Conservation (phyloP, 2,113 vertebrate genomes). For the Pedetes capensis region DNA sequence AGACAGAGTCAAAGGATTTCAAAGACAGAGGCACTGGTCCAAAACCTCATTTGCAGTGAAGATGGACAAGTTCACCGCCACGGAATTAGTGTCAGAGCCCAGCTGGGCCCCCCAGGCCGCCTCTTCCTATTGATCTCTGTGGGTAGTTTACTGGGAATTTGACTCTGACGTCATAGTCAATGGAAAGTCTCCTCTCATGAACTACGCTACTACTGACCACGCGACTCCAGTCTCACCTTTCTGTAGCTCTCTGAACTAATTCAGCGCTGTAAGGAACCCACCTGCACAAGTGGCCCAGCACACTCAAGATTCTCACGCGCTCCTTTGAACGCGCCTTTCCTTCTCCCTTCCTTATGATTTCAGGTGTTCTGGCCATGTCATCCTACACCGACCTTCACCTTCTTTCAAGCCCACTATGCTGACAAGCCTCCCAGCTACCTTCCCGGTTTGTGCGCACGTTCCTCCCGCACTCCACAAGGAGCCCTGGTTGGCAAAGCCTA, state of each 20-base stretch:
- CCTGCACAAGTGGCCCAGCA: too few species aligned
- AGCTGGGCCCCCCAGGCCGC: too few species aligned
- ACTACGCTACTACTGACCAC: not conserved
- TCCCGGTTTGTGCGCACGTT: too few species aligned
- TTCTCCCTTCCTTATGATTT: not conserved
- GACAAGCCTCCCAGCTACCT: too few species aligned
- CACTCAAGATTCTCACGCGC: not conserved
- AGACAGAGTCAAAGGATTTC: not conserved
- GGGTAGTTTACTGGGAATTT: too few species aligned
- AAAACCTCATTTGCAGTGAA: not conserved
- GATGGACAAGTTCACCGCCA: too few species aligned
- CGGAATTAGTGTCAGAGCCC: not conserved
- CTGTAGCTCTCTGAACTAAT: not conserved
- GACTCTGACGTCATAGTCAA: not conserved
- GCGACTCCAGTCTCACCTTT: too few species aligned
- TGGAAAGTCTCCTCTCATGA: not conserved
- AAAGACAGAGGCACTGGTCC: not conserved
- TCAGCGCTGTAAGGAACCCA: not conserved
- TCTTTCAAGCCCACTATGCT: too few species aligned
- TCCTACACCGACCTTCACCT: not conserved
- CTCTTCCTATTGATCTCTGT: too few species aligned
- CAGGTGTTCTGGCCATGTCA: not conserved
- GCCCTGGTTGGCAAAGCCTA: too few species aligned
- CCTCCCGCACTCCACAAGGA: too few species aligned
- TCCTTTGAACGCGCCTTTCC: not conserved